Conservation (phyloP, 2,113 vertebrate genomes). For the Rhinopomastus cyanomelas region DNA sequence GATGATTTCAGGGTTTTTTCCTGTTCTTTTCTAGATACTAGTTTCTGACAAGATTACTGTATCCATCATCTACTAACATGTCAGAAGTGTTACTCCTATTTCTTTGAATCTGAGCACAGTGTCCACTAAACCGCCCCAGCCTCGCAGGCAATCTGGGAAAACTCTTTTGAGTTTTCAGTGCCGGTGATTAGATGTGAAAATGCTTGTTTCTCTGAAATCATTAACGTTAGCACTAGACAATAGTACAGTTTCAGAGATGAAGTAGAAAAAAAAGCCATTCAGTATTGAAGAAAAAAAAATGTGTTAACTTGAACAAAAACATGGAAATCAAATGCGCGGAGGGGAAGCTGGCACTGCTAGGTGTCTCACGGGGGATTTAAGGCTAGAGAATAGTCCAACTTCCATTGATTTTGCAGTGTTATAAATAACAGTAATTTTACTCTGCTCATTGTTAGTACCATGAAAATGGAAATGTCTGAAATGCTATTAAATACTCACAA, state of each 20-base stretch:
- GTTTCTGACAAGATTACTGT: not conserved
- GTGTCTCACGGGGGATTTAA: rapidly evolving
- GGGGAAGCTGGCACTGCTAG: not conserved
- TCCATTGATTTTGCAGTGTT: not conserved
- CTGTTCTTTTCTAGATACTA: not conserved
- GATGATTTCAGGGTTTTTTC: not conserved
- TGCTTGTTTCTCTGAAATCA: conserved; percentile 27
- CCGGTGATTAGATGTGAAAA: conserved; percentile 1
- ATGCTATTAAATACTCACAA: not conserved
- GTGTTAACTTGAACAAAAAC: not conserved
- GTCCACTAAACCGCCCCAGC: not conserved
- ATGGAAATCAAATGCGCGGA: not conserved
- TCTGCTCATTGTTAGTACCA: not conserved
- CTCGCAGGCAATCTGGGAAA: too few relatives aligned
- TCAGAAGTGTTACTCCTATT: not conserved
- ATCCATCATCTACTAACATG: not conserved
- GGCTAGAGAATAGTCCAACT: not conserved
- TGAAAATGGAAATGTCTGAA: not conserved
- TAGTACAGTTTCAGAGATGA: conserved; percentile 33
- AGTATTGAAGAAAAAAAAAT: not conserved
- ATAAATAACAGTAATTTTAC: not conserved
- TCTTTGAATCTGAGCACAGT: not conserved
- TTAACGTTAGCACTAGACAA: conserved; percentile 6
- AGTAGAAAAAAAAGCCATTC: not conserved
- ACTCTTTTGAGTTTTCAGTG: not conserved